Conservation (phyloP, 2,797 vertebrate genomes). For the Sebastes baramenuke region DNA sequence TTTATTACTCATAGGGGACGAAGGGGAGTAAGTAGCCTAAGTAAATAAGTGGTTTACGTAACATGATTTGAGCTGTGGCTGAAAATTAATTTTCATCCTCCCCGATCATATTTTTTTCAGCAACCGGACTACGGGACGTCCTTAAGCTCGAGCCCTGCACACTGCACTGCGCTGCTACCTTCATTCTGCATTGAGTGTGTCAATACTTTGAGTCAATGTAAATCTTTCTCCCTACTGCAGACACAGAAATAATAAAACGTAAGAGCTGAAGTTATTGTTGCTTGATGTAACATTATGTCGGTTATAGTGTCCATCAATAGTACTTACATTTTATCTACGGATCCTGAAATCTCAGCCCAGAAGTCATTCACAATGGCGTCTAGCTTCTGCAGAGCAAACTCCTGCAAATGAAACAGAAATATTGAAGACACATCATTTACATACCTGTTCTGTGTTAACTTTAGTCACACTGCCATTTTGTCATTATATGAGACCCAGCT, state of each 20-base stretch:
- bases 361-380: slow-evolving; percentile 98
- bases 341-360: slow-evolving; percentile 99
- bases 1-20: too few relatives aligned
- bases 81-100: too few relatives aligned
- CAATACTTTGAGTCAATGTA: background rate
- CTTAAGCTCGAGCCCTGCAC: background rate
- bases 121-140: background rate
- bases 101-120: too few relatives aligned
- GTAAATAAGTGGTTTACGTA: too few relatives aligned
- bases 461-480: background rate
- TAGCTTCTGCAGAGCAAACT: slow-evolving; percentile 97
- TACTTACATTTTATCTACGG: slow-evolving; percentile 99
- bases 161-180: background rate
- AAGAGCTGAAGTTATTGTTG: background rate
- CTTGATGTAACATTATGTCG: background rate
- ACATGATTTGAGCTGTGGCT: too few relatives aligned
- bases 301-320: background rate
- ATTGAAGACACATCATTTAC: background rate
- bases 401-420: slow-evolving; percentile 79
- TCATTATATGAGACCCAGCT: background rate
- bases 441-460: background rate
- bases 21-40: too few relatives aligned
- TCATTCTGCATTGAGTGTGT: background rate
- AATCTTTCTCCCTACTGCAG: background rate
- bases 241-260: background rate